phyloP scores from a whole-genome alignment of 2,888 invertebrate species.

The Spodoptera littoralis region DNA sequence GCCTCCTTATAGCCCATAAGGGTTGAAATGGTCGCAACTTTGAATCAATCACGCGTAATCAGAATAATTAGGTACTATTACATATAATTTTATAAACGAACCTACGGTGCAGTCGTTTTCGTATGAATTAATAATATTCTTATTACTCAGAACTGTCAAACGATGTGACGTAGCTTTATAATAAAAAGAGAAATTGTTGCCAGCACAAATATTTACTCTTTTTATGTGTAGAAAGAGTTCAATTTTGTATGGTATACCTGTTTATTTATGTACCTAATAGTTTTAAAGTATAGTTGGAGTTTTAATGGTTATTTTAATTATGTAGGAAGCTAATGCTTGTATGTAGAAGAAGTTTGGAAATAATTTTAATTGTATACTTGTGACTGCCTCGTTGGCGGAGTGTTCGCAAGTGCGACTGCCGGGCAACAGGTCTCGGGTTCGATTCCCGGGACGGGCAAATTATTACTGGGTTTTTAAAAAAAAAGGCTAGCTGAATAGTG shows the following conservation, averaged over 20 bases:
- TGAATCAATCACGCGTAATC: slow-evolving; percentile 23
- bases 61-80: slow-evolving; percentile 27
- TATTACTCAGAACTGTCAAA: slow-evolving; percentile 35
- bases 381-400: too few relatives aligned
- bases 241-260: slow-evolving; percentile 5
- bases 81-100: slow-evolving; percentile 38
- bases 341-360: too few relatives aligned
- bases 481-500: too few relatives aligned
- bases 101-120: slow-evolving; percentile 36
- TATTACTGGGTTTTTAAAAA: too few relatives aligned
- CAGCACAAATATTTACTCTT: slow-evolving; percentile 20
- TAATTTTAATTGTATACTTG: too few relatives aligned
- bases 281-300: slow-evolving; percentile 7
- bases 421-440: too few relatives aligned
- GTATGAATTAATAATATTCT: slow-evolving; percentile 43
- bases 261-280: slow-evolving; percentile 16
- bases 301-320: too few relatives aligned
- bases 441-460: too few relatives aligned
- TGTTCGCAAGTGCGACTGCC: too few relatives aligned
- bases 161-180: slow-evolving; percentile 24
- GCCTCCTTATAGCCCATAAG: too few relatives aligned
- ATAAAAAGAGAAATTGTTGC: slow-evolving; percentile 3
- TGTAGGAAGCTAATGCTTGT: too few relatives aligned
- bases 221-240: neutral
- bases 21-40: too few relatives aligned